Percentiles rank a stretch among this genome's conserved stretches.
These are phyloP conservation scores for Zeugodacus cucurbitae DNA, from an alignment of 1,140 invertebrate genomes.

Conservation along the genomic window DNA sequence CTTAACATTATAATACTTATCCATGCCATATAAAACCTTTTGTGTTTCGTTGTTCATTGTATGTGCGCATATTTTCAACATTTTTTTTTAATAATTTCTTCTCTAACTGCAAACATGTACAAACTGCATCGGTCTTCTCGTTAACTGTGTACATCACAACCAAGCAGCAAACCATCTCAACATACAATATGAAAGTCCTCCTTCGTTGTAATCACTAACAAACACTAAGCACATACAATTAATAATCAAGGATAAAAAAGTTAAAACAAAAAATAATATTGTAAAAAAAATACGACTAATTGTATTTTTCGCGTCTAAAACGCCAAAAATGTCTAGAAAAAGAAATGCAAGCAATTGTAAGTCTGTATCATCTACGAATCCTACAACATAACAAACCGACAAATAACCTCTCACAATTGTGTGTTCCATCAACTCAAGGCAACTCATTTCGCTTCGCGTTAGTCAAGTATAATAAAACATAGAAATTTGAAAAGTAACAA, in stretches of 20 bases:
- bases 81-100: conserved; percentile 30
- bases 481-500: not conserved
- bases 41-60: conserved; percentile 24
- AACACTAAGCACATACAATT: not conserved
- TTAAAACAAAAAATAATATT: not conserved
- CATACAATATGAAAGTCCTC: not conserved
- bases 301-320: not conserved
- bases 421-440: conserved; percentile 6
- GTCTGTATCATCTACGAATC: not conserved
- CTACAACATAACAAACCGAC: conserved; percentile 33
- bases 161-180: conserved; percentile 8
- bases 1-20: not conserved
- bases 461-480: not conserved
- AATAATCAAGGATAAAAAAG: not conserved
- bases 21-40: not conserved
- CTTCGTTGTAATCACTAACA: conserved; percentile 33
- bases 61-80: conserved; percentile 38
- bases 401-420: conserved; percentile 24
- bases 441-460: conserved; percentile 32
- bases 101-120: conserved; percentile 30
- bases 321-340: conserved; percentile 3
- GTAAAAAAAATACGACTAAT: not conserved
- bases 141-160: not conserved
- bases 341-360: conserved; percentile 25
- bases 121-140: conserved; percentile 28